These are phyloP conservation scores for Congeria kusceri DNA, from an alignment of 2,888 invertebrate species.

Conservation along the genomic window DNA sequence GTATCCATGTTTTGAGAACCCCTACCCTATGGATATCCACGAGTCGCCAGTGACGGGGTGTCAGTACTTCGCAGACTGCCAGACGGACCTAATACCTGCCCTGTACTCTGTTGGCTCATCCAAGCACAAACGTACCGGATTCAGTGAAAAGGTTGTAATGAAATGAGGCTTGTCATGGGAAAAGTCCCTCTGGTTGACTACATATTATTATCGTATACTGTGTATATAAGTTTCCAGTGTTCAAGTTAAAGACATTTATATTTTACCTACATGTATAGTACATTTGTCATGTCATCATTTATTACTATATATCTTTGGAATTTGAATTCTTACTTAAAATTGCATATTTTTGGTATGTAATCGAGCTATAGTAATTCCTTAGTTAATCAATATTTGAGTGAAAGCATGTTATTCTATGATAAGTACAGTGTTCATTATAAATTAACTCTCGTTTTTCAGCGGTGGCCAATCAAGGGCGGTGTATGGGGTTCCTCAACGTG, in stretches of 20 bases:
- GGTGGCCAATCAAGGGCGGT: constrained; percentile 99
- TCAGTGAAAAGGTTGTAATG: constrained; percentile 84
- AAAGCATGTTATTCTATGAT: background rate
- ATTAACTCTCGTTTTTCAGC: constrained; percentile 83
- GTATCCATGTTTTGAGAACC: constrained; percentile 99
- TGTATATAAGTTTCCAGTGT: no score
- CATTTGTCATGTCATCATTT: no score
- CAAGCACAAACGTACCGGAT: constrained; percentile 85
- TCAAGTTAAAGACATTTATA: no score
- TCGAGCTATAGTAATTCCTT: no score
- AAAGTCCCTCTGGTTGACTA: no score
- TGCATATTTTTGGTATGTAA: no score
- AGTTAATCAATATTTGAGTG: background rate
- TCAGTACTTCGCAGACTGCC: constrained; percentile 98
- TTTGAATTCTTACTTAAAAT: no score
- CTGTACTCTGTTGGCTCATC: constrained; percentile 94
- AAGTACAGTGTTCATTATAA: background rate
- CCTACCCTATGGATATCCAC: constrained; percentile 99
- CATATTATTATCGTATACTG: no score
- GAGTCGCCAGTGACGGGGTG: constrained; percentile 99
- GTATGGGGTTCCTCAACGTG: constrained; percentile 98
- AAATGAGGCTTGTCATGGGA: no score
- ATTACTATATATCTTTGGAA: no score
- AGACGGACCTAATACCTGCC: constrained; percentile 98
- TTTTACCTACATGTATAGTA: no score